Conservation (phyloP, 2,888 invertebrate genomes). For the Elysia crispata region DNA sequence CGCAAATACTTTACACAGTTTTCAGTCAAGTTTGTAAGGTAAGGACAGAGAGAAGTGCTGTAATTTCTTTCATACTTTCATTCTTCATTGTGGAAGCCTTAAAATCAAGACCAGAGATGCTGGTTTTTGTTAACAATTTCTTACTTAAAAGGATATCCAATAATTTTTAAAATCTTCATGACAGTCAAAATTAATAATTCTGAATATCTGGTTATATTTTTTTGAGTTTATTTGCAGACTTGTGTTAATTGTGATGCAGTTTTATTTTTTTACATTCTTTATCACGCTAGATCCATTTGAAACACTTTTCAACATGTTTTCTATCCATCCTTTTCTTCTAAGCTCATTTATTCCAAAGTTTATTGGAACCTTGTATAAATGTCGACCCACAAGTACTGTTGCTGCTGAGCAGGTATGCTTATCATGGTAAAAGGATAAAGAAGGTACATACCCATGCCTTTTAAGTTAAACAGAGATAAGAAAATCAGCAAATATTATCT, state of each 20-base stretch:
- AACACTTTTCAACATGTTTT: no score
- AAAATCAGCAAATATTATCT: no score
- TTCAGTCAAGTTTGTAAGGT: slow-evolving; percentile 95
- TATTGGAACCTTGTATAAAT: slow-evolving; percentile 90
- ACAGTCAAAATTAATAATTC: background rate
- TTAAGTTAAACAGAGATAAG: no score
- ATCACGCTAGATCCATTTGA: no score
- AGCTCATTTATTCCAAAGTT: slow-evolving; percentile 96
- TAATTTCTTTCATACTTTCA: no score
- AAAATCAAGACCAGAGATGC: no score
- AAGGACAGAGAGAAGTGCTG: slow-evolving; percentile 60
- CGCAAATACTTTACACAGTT: slow-evolving; percentile 98
- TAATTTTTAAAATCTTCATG: no score
- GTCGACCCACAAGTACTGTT: slow-evolving; percentile 89
- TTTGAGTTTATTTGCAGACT: background rate
- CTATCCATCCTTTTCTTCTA: slow-evolving; percentile 38
- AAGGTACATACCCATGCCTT: background rate
- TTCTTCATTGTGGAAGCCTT: no score
- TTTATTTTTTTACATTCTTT: no score
- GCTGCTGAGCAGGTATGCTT: slow-evolving; percentile 90
- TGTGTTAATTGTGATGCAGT: background rate
- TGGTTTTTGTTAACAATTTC: no score
- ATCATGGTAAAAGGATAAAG: no score
- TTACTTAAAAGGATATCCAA: no score
- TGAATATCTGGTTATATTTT: background rate